Evolutionary conservation across 2,797 vertebrate species (phyloP).

Genomic region (Hydrolagus colliei): DNA sequence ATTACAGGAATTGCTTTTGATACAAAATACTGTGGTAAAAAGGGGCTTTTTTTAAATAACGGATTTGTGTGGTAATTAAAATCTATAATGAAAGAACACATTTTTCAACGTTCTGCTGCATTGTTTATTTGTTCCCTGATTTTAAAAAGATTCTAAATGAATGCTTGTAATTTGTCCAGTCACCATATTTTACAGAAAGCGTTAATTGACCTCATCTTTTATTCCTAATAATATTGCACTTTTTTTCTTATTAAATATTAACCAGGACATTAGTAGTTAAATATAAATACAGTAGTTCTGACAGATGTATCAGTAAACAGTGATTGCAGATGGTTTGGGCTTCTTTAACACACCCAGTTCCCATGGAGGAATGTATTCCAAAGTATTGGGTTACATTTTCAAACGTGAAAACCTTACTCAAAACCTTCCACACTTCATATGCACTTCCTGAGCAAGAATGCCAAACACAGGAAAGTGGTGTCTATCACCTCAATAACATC

Average conservation of each 20-base stretch:
- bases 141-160: too few relatives aligned
- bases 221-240: too few relatives aligned
- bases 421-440: constrained; percentile 5
- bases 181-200: too few relatives aligned
- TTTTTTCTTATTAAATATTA: background rate
- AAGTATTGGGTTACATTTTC: constrained; percentile 10
- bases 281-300: constrained; percentile 11
- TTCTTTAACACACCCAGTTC: background rate
- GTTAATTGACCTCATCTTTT: too few relatives aligned
- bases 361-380: constrained; percentile 1
- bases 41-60: too few relatives aligned
- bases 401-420: background rate
- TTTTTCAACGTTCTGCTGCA: too few relatives aligned
- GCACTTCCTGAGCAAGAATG: constrained; percentile 11
- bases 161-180: too few relatives aligned
- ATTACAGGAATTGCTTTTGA: too few relatives aligned
- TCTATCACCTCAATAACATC: constrained; percentile 15
- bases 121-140: too few relatives aligned
- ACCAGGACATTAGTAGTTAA: background rate
- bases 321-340: background rate
- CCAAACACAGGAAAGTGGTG: constrained; percentile 28
- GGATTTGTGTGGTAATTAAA: too few relatives aligned
- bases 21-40: too few relatives aligned
- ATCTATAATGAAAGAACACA: too few relatives aligned
- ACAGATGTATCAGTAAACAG: background rate